These are phyloP conservation scores for Eledone cirrhosa DNA, from an alignment of 2,888 invertebrate genomes.

Conservation along the genomic window DNA sequence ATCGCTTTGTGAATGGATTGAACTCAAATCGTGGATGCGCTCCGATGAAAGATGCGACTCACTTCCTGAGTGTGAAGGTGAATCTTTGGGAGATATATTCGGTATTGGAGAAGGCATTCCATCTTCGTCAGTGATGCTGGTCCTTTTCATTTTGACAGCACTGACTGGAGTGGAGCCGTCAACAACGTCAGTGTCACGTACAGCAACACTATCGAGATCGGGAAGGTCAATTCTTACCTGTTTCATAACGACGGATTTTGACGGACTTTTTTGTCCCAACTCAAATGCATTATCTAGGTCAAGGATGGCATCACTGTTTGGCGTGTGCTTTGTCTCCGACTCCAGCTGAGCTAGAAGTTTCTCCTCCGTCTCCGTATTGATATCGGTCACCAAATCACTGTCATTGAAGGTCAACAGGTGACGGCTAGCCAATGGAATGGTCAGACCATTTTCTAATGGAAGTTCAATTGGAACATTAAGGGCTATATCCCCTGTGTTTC, in stretches of 20 bases:
- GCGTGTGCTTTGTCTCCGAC: background rate
- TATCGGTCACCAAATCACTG: constrained; percentile 8
- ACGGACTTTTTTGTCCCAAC: background rate
- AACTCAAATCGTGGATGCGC: background rate
- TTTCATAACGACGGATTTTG: background rate
- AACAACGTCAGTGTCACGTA: background rate
- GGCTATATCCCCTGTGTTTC: background rate
- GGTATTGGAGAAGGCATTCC: background rate
- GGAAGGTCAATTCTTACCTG: background rate
- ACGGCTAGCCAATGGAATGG: background rate
- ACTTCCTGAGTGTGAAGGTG: background rate
- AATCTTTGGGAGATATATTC: background rate
- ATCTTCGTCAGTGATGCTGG: background rate
- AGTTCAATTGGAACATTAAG: background rate
- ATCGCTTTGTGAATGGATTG: background rate
- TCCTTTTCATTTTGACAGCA: background rate
- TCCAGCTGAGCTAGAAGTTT: background rate
- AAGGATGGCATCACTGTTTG: background rate
- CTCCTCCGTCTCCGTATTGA: constrained; percentile 12
- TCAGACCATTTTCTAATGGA: background rate
- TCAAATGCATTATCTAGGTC: background rate
- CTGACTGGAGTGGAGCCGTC: constrained; percentile 12
- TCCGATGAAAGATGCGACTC: background rate
- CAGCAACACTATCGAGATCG: background rate
- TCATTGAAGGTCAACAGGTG: constrained; percentile 13